Evolutionary conservation across 2,888 invertebrate genomes (phyloP).

Genomic region (Aquatica leii): DNA sequence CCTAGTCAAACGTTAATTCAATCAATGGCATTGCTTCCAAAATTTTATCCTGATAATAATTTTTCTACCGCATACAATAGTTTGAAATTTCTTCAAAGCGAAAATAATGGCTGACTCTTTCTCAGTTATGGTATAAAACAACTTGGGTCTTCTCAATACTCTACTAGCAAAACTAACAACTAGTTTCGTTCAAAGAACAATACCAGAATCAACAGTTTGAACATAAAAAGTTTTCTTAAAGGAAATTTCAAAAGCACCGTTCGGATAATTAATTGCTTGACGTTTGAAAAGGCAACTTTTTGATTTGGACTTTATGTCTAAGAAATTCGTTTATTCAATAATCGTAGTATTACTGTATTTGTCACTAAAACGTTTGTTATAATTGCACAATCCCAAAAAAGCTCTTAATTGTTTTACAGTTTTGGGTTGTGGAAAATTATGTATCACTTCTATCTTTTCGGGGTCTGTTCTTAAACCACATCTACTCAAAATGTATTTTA

Average conservation of each 20-base stretch:
- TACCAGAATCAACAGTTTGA: constrained; percentile 24
- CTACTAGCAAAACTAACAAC: constrained; percentile 20
- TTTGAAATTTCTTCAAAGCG: constrained; percentile 25
- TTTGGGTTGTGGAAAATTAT: too few relatives aligned
- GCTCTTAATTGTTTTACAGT: too few relatives aligned
- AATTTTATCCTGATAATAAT: too few relatives aligned
- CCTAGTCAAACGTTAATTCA: constrained; percentile 36
- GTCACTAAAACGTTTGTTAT: constrained; percentile 31
- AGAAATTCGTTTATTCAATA: constrained; percentile 28
- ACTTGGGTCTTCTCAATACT: neutral
- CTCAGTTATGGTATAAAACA: constrained; percentile 38
- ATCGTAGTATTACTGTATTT: constrained; percentile 24
- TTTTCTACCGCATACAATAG: too few relatives aligned
- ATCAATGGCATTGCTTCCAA: constrained; percentile 36
- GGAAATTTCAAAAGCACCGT: constrained; percentile 23
- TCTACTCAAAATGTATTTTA: too few relatives aligned
- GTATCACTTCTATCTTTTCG: too few relatives aligned
- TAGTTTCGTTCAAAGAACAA: constrained; percentile 16
- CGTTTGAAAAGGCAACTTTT: constrained; percentile 1
- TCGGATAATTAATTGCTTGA: constrained; percentile 27
- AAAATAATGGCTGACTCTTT: too few relatives aligned
- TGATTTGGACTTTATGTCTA: constrained; percentile 31
- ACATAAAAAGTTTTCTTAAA: constrained; percentile 13
- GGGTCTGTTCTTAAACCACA: too few relatives aligned
- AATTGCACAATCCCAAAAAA: constrained; percentile 26